phyloP scores from a whole-genome alignment of 2,888 invertebrate genomes.

The Coecobrya sp. region DNA sequence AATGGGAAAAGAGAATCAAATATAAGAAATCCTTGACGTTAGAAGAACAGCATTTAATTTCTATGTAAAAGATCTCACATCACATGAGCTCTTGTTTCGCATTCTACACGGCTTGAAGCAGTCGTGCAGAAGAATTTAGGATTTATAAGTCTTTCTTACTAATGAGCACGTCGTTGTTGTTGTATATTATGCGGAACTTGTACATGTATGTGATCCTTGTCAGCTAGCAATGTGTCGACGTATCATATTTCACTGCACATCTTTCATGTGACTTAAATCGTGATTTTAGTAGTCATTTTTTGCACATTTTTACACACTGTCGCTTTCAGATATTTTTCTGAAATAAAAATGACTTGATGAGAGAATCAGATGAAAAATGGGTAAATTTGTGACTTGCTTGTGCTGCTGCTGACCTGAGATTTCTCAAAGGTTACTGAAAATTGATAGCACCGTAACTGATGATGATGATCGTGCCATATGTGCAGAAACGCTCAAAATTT shows the following conservation, averaged over 20 bases:
- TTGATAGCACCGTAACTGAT: background rate
- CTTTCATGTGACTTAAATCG: constrained; percentile 21
- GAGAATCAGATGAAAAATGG: background rate
- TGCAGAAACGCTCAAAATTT: background rate
- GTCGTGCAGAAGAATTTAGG: constrained; percentile 46
- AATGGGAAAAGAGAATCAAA: background rate
- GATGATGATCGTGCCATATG: background rate
- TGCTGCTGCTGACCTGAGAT: constrained; percentile 43
- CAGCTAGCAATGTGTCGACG: constrained; percentile 16
- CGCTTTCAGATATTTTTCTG: constrained; percentile 10
- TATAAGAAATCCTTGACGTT: background rate
- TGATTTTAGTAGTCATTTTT: constrained; percentile 55
- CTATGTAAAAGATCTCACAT: background rate
- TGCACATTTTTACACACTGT: constrained; percentile 35
- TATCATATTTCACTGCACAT: constrained; percentile 37
- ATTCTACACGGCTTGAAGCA: background rate
- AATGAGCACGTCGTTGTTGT: constrained; percentile 23
- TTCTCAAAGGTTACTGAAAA: constrained; percentile 63
- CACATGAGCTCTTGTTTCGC: background rate
- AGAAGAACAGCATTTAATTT: background rate
- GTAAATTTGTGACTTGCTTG: background rate
- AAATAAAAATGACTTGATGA: background rate
- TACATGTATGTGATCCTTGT: constrained; percentile 17
- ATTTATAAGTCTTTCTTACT: constrained; percentile 1
- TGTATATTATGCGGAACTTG: background rate